Base-by-base conservation (phyloP, 2,113 vertebrate genomes). In the Austrofundulus limnaeus region DNA sequence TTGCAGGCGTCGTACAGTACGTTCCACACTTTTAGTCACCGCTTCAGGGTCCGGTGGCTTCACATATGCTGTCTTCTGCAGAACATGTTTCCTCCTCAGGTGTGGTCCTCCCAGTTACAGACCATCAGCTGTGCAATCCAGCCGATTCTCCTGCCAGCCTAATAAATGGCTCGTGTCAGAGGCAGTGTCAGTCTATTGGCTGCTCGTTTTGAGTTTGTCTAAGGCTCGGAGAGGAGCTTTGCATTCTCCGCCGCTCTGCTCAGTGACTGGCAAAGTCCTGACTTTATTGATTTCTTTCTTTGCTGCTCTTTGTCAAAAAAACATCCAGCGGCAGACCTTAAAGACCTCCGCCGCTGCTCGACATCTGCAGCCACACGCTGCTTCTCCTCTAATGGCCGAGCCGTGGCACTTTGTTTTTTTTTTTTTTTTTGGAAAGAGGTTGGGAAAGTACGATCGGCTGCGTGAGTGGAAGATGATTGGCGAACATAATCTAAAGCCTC, bases 241-340 rank as follows among this genome's bases (percentile, higher is more conserved):
- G 85, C 83, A 87, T 88, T 88, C 78, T 57, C 72, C 51, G 58
- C 56, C 16, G 71, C 82, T 83, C 86, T 61, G 87, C 83, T 84
- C 76, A 61, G 67, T 78, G 87, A 87, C 85, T 85, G 89, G 85
- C 85, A 87, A 88, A 88, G 87, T 86, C 86, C 84, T 85, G 87
- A 87, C 94, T 93, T 93, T 96, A 98, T 98, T 94, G 96, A 99
- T 98, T 98, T 95, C 94, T 94, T 94, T 94, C 94, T 92, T 92
- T 90, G 90, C 92, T 92, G 94, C 94, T 97, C 95, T 99, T 97
- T 95, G 95, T 99, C 96, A 98, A 96, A 98, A 98, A 96, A 98
- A 96, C 94, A 89, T 87, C 88, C 76, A 88, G 89, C 82, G 47
- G 95, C 95, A 94, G 96, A 97, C 94, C 95, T 95, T 95, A 93